A percentile compares a stretch with the other conserved stretches of the same genome.
Conservation (phyloP, 1,140 invertebrate species). For the Dreissena rostriformis region DNA sequence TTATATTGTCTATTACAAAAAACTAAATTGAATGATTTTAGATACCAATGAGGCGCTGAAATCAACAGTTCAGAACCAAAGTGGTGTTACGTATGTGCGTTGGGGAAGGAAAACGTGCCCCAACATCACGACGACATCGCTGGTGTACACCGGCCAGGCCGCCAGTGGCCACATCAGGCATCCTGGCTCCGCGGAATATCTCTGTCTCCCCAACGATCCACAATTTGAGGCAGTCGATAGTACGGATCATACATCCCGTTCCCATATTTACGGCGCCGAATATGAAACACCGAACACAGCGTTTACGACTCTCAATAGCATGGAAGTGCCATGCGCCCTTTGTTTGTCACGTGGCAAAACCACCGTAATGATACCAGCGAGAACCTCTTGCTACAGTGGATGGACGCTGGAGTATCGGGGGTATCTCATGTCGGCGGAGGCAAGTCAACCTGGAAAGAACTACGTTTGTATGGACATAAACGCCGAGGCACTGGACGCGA, state of each 20-base stretch:
- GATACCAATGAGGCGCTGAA: no score
- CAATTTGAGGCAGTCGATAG: not conserved
- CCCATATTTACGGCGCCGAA: slow-evolving; percentile 58
- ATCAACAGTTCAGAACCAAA: no score
- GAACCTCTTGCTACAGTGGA: slow-evolving; percentile 51
- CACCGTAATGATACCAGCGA: slow-evolving; percentile 62
- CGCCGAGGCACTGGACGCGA: slow-evolving; percentile 37
- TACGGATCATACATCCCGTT: not conserved
- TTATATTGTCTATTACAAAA: no score
- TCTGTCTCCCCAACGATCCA: slow-evolving; percentile 51
- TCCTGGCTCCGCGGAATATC: slow-evolving; percentile 40
- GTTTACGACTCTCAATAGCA: slow-evolving; percentile 25
- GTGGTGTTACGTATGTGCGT: slow-evolving; percentile 8
- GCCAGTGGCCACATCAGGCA: slow-evolving; percentile 35
- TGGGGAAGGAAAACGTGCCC: slow-evolving; percentile 43
- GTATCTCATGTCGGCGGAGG: slow-evolving; percentile 57
- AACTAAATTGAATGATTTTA: no score
- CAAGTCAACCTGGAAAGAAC: slow-evolving; percentile 9
- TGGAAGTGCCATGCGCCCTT: slow-evolving; percentile 60
- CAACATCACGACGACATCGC: not conserved
- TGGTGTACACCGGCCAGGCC: slow-evolving; percentile 32
- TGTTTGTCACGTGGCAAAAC: slow-evolving; percentile 43
- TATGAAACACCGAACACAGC: slow-evolving; percentile 83
- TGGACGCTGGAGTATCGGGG: slow-evolving; percentile 63
- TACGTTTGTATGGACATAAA: slow-evolving; percentile 62